Conservation (phyloP, 64 coral and sea anemone genomes). For the Porites lutea region DNA sequence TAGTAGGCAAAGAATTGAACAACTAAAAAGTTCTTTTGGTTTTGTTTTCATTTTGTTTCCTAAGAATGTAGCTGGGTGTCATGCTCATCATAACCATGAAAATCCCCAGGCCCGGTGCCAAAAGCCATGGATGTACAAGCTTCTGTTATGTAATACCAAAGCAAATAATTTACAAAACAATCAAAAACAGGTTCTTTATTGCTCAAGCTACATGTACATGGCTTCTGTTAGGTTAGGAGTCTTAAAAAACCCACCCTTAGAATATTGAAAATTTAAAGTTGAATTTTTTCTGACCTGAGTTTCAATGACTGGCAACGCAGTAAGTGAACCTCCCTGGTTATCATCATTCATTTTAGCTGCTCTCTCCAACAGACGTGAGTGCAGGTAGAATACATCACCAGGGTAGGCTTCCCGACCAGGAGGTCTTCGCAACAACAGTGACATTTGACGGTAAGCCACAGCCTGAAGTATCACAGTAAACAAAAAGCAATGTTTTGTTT, state of each 20-base stretch:
- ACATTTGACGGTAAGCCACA: conserved; percentile 99
- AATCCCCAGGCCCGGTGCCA: no score
- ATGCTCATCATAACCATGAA: no score
- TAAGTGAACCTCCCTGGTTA: conserved; percentile 94
- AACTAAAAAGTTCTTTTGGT: neutral
- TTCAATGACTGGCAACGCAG: conserved; percentile 97
- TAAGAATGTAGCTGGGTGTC: neutral
- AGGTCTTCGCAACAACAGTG: conserved; percentile 92
- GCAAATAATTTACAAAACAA: no score
- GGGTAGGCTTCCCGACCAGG: conserved; percentile 99
- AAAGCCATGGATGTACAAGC: no score
- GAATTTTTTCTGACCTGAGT: conserved; percentile 66
- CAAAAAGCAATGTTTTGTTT: neutral
- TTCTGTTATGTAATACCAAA: no score
- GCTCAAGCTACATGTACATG: no score
- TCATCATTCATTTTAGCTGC: conserved; percentile 99
- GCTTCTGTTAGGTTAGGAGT: no score
- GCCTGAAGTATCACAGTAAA: conserved; percentile 60
- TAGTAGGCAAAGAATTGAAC: neutral
- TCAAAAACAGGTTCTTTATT: no score
- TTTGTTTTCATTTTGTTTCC: neutral
- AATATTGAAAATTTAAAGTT: no score
- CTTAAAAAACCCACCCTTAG: no score
- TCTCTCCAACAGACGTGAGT: conserved; percentile 96
- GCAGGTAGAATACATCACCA: conserved; percentile 99